Evolutionary conservation across 2,797 vertebrate genomes (phyloP), one percentile per base, ranked within the genome.

Genomic region (Centroberyx gerrardi): DNA sequence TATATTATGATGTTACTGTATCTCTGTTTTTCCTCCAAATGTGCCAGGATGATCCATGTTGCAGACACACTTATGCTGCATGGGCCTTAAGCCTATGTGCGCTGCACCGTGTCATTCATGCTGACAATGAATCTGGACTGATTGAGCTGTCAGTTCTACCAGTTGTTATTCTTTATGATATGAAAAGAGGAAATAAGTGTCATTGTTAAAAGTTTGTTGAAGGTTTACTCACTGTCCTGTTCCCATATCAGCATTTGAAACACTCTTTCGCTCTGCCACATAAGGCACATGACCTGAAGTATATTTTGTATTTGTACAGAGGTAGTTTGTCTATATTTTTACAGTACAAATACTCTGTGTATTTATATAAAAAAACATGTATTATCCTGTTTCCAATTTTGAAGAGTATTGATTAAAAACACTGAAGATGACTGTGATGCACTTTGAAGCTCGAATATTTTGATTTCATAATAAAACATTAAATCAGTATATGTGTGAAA

Each of bases 291-390:
- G 66, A 83, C 18, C 56, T 58, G 0, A 40, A 80, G 10, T 75
- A 33, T 56, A n/a, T 82, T 62, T 70, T 81, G 62, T 84, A 80
- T 81, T 82, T 86, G 68, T 81, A 76, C 27, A 67, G 31, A 79
- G 1, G 17, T 55, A 54, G 8, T 75, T 6, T 14, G 13, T 15
- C 22, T 54, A 8, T 74, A 18, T 80, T 74, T 83, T 82, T 62
- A 76, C 40, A 69, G 4, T 70, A 36, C 62, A 48, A 28, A 12
- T 27, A 44, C 73, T 72, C 33, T 77, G 17, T 76, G 13, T 88
- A 81, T 85, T 84, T 89, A 67, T 85, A 72, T 67, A 51, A 40
- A 31, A 33, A 44, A 48, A 70, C 54, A 60, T 52, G 18, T 68
- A 77, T 78, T 65, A 53, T 10, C 56, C 38, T 44, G 9, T 61